Base-by-base conservation (phyloP, 2,888 invertebrate species). In the Tanytarsus gracilentus region DNA sequence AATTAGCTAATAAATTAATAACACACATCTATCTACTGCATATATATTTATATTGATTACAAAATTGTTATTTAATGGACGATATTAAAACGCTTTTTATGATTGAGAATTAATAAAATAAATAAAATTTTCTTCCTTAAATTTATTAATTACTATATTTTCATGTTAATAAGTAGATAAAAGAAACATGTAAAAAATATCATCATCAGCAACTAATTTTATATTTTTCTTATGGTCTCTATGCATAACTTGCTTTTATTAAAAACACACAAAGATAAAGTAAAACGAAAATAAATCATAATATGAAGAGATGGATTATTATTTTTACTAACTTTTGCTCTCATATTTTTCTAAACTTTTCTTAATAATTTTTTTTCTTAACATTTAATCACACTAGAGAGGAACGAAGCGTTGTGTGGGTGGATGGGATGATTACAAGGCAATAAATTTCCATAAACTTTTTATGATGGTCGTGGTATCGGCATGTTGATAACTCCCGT, bases 371-470 rank as follows among this genome's bases (percentile, higher is more conserved):
- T 14, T 11, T 25, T 26, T 23, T 40, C 25, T 33, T 16, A 21
- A 40, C 55, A 14, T 40, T 55, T 26, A 55, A 55, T 55, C 40
- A 26, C 25, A 14, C 30, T 18, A 36, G 36, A 16, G 36, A 6
- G 36, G 36, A 36, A 36, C 16, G 36, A 36, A 36, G 16, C 14
- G n/a, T 14, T n/a, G 16, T 36, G 16, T n/a, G 14, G n/a, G 16
- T 36, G n/a, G 36, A 36, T n/a, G n/a, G 7, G 33, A 39, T 26
- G 55, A 55, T 40, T 55, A 58, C 58, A 7, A 40, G 40, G 44
- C 48, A 48, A 58, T 58, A 58, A 58, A 44, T 58, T 58, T 48
- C 58, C 58, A 58, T 58, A 48, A 44, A 30, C 30, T 48, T 49
- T 56, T 48, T 58, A 48, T 58, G 58, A 58, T 48, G 58, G 58